These are phyloP conservation scores for Julus scanicus DNA, from an alignment of 2,888 invertebrate genomes.

Conservation along the genomic window DNA sequence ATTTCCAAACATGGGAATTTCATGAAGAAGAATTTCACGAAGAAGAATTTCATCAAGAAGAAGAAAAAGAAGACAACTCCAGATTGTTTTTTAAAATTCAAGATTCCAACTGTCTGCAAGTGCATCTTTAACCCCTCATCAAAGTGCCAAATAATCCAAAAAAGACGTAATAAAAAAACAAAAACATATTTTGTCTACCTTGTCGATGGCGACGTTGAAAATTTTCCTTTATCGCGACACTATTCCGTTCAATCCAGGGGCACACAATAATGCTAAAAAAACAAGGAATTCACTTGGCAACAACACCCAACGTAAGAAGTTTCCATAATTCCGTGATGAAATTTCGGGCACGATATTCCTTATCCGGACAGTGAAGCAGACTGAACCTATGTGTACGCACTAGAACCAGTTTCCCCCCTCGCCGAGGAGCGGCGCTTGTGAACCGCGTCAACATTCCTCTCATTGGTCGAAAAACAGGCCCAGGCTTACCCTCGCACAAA, in stretches of 20 bases:
- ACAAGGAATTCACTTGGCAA: neutral
- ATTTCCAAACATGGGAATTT: too few species aligned
- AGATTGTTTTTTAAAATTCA: neutral
- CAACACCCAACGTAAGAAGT: neutral
- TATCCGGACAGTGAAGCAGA: neutral
- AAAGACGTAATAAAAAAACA: neutral
- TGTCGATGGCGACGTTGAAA: neutral
- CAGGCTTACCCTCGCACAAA: neutral
- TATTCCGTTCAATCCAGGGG: neutral
- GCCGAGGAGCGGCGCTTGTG: neutral
- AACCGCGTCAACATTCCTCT: neutral
- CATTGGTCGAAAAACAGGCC: neutral
- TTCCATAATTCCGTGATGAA: neutral
- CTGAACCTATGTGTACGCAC: neutral
- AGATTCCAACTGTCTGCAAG: neutral
- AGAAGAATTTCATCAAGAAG: too few species aligned
- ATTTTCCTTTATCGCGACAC: neutral
- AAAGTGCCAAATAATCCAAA: neutral
- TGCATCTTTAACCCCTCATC: neutral
- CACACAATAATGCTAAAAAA: neutral
- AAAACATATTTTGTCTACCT: neutral
- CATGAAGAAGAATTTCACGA: too few species aligned
- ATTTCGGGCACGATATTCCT: neutral
- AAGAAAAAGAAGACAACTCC: too few species aligned
- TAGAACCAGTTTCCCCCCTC: neutral